Evolutionary conservation across 2,888 invertebrate species (phyloP), one percentile per base, ranked within the genome.

Genomic region (Rhogogaster chlorosoma): DNA sequence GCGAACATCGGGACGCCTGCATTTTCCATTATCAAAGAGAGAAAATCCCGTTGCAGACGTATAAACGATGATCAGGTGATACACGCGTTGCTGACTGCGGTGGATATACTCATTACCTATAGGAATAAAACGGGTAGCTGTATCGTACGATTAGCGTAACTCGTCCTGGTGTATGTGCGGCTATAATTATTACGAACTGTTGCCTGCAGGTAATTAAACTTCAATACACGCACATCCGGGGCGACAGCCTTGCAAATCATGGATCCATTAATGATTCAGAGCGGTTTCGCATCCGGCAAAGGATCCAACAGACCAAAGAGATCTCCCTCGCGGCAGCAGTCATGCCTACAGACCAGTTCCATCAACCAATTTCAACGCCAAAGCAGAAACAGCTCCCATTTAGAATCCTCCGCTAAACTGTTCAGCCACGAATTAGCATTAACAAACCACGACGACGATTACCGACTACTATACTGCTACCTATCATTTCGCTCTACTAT

Each of bases 341-440:
- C 15, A 38, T 12, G 36, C 18, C 10, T 61, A 36, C 38, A 3
- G 12, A 18, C 71, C 83, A 85, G 85, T 71, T 67, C 83, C 84
- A 84, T 73, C 42, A 77, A 3, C 49, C 77, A 73, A 77, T 49
- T 29, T 53, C 77, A 45, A 53, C 77, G 77, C 29, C 77, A 77
- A 77, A 45, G 77, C 53, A 53, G 49, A 49, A 77, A 77, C 53
- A 5, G 42, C 77, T 84, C 70, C 86, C 80, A 82, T 78, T 82
- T 83, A 77, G 84, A 86, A 85, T 87, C 85, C 45, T 26, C 70
- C 84, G 82, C 82, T 86, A 86, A 84, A 86, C 87, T 86, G 86
- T 85, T 86, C 77, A 84, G 85, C 87, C 86, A 77, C 87, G 86
- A 87, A 87, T 88, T 87, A 87, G 86, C 87, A 85, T 88, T 87